These are phyloP conservation scores for Gnathonemus longibarbis DNA, from an alignment of 2,113 vertebrate genomes.

Conservation along the genomic window DNA sequence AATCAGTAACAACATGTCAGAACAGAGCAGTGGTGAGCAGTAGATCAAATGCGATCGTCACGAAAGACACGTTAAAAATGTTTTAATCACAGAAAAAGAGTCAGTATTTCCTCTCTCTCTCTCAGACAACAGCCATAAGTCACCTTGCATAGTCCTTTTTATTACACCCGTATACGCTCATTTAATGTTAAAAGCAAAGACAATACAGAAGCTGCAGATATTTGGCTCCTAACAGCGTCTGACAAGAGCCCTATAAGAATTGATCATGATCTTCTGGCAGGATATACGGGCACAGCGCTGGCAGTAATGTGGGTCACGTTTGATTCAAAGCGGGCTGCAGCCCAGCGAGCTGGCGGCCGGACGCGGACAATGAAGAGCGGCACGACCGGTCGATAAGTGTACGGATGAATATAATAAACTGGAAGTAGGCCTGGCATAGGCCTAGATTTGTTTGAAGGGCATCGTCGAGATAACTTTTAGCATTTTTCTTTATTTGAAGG, in stretches of 20 bases:
- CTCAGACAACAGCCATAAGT: background rate
- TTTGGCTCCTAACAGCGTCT: background rate
- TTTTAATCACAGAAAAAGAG: background rate
- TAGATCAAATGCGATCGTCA: background rate
- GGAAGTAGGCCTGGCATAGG: too few relatives aligned
- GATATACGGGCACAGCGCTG: background rate
- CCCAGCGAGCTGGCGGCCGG: background rate
- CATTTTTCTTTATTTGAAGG: background rate
- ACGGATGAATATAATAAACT: background rate
- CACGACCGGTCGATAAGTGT: background rate
- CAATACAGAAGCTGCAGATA: background rate
- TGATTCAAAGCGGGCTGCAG: background rate
- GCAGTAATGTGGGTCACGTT: slow-evolving; percentile 12
- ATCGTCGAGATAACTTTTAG: background rate
- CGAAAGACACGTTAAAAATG: background rate
- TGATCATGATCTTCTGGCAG: background rate
- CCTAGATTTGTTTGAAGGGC: background rate
- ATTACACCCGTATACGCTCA: background rate
- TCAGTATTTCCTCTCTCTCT: background rate
- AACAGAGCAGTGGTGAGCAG: background rate
- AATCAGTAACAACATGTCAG: background rate
- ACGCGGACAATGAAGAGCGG: background rate
- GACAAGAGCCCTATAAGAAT: background rate
- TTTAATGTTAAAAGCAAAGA: background rate
- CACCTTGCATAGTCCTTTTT: background rate